phyloP scores from a whole-genome alignment of 2,797 vertebrate genomes.

The Carapus acus region DNA sequence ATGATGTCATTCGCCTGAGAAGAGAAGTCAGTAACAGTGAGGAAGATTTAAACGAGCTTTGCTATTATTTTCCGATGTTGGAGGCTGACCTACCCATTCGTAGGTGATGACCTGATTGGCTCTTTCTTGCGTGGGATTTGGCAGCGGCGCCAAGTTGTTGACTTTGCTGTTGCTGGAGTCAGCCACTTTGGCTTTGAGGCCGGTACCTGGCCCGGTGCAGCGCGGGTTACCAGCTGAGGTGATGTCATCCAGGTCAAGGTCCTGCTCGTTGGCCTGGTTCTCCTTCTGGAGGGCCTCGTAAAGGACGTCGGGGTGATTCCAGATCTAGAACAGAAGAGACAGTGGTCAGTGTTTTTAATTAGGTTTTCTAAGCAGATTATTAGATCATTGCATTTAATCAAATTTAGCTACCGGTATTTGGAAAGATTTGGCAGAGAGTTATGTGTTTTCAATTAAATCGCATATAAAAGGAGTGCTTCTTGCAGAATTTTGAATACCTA shows the following conservation, averaged over 20 bases:
- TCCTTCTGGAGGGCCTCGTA: slow-evolving; percentile 96
- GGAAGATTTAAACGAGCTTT: no score
- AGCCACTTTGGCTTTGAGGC: slow-evolving; percentile 79
- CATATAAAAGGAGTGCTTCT: no score
- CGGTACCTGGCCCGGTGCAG: slow-evolving; percentile 59
- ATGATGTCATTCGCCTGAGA: slow-evolving; percentile 91
- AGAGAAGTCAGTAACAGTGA: no score
- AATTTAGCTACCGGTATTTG: no score
- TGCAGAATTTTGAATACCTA: no score
- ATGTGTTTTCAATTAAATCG: no score
- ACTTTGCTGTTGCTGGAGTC: slow-evolving; percentile 88
- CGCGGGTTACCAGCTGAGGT: slow-evolving; percentile 79
- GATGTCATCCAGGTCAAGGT: slow-evolving; percentile 94
- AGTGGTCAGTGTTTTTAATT: no score
- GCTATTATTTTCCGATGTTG: neutral
- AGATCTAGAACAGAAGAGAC: no score
- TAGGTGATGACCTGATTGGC: slow-evolving; percentile 97
- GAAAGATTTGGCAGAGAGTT: no score
- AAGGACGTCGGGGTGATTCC: slow-evolving; percentile 98
- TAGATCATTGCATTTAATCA: no score
- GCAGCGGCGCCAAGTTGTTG: slow-evolving; percentile 70
- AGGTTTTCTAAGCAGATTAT: no score
- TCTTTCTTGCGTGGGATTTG: slow-evolving; percentile 87
- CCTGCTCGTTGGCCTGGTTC: slow-evolving; percentile 90
- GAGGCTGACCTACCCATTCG: slow-evolving; percentile 83